These are phyloP conservation scores for Xyliphius kryptos DNA, from an alignment of 2,113 vertebrate species.

Conservation along the genomic window DNA sequence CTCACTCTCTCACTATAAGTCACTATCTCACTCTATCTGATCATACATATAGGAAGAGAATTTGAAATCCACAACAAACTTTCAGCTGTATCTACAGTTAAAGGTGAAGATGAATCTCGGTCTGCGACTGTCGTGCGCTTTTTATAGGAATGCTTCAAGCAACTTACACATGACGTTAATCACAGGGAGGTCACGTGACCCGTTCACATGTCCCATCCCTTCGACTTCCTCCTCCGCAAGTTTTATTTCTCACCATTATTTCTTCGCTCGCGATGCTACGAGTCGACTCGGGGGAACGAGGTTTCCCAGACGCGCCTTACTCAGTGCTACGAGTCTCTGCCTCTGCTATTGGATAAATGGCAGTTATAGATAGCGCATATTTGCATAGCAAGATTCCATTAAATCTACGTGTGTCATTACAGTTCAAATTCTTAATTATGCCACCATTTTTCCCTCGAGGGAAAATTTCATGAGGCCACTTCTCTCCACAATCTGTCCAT, in stretches of 20 bases:
- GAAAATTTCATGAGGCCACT: conserved; percentile 64
- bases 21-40: too few relatives aligned
- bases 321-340: conserved; percentile 50
- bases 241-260: conserved; percentile 40
- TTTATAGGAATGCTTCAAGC: conserved; percentile 10
- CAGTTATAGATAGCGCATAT: conserved; percentile 59
- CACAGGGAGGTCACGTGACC: conserved; percentile 37
- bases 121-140: not conserved
- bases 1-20: too few relatives aligned
- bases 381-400: conserved; percentile 70
- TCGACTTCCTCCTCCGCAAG: conserved; percentile 26
- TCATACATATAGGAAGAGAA: too few relatives aligned
- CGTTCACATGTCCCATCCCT: conserved; percentile 6
- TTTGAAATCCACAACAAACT: too few relatives aligned
- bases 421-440: conserved; percentile 80
- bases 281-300: conserved; percentile 29
- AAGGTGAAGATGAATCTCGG: conserved; percentile 2
- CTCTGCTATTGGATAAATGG: conserved; percentile 60
- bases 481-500: conserved; percentile 71
- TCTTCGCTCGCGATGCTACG: too few relatives aligned
- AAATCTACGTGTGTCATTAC: conserved; percentile 72
- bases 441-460: conserved; percentile 69
- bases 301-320: conserved; percentile 53
- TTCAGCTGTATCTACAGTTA: too few relatives aligned
- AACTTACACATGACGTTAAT: conserved; percentile 6